A percentile compares a stretch with the other conserved stretches of the same genome.
phyloP scores from a whole-genome alignment of 2,797 vertebrate genomes.

The Leptatherina wallacei region DNA sequence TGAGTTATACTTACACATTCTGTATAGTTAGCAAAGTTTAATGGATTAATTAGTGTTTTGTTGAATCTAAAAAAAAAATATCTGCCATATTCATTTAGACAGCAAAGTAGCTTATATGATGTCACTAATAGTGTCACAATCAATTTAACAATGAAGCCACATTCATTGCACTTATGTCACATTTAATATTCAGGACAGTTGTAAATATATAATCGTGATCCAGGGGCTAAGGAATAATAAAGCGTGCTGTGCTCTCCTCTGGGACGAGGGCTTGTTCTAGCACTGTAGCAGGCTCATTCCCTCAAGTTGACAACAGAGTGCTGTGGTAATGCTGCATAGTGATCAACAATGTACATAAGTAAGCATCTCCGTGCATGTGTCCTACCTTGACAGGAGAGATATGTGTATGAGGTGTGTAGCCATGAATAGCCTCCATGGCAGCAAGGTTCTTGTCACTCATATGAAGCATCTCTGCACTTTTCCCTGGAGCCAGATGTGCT shows the following conservation, averaged over 20 bases:
- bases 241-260: constrained; percentile 6
- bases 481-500: constrained; percentile 92
- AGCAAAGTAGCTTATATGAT: neutral
- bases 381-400: constrained; percentile 93
- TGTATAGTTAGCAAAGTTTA: neutral
- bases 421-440: constrained; percentile 90
- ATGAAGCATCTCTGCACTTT: constrained; percentile 92
- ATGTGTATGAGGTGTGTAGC: constrained; percentile 92
- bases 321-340: constrained; percentile 37
- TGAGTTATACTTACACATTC: neutral
- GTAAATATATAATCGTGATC: constrained; percentile 12
- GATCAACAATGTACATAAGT: constrained; percentile 23
- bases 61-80: neutral
- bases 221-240: constrained; percentile 13
- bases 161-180: constrained; percentile 3
- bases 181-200: neutral
- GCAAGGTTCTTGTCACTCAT: constrained; percentile 93
- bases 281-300: constrained; percentile 5
- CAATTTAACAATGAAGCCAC: constrained; percentile 27
- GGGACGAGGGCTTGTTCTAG: constrained; percentile 28
- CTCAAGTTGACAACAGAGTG: constrained; percentile 28
- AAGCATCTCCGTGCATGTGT: constrained; percentile 59
- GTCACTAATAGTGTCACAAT: neutral
- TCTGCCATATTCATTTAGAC: neutral
- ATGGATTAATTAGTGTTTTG: constrained; percentile 2